Evolutionary conservation across 2,888 invertebrate species (phyloP), one percentile per base, ranked within the genome.

Genomic region (Acleris sparsana): DNA sequence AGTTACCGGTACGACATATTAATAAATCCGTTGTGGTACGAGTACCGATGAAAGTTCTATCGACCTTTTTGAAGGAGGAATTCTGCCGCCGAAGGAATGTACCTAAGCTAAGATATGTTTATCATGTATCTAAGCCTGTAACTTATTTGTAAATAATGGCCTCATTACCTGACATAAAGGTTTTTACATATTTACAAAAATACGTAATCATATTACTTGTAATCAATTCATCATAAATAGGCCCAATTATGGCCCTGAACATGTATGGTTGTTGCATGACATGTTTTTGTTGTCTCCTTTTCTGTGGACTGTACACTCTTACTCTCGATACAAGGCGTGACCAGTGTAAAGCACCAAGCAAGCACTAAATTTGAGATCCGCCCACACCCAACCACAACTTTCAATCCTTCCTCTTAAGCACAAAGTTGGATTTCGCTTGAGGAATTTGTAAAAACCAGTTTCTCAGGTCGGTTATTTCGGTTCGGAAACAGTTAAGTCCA

Each of bases 251-350:
- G 46, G n/a, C 16, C 7, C n/a, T 46, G 2, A 16, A 46, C 46
- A 16, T n/a, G 46, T 6, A 6, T 46, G 7, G 5, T 11, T 49
- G 9, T 20, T 7, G 25, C 25, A 25, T 25, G 25, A 25, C 25
- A 25, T 25, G 25, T 25, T 25, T 3, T 11, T 29, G 46, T 33
- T 44, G 16, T n/a, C 44, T 5, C 3, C 55, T 59, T 60, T 17
- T 16, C 16, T 22, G 11, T 29, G 18, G 53, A 53, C 53, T 1
- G 53, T 53, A 48, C 53, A 60, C 65, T 65, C 65, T 60, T 55
- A 61, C 65, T 61, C 60, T 59, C 58, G 39, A 49, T 48, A 17
- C 20, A 33, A 56, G 57, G 51, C 65, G 60, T 65, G 60, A 65
- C 60, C 49, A 22, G 60, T n/a, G n/a, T 65, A 60, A 49, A 60